Evolutionary conservation across 2,888 invertebrate genomes (phyloP), one percentile per base, ranked within the genome.

Genomic region (Heliconius sara): DNA sequence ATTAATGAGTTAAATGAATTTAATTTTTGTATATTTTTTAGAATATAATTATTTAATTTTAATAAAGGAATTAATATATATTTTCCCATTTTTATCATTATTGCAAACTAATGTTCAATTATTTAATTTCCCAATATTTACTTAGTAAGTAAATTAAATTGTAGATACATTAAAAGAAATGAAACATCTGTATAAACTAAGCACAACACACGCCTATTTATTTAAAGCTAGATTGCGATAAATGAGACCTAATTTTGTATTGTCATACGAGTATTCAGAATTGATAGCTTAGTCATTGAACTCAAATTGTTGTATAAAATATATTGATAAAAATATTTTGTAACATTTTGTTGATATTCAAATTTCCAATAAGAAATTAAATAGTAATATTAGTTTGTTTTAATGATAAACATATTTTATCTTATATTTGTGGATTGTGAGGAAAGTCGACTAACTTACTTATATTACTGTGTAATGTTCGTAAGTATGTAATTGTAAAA

Each of bases 161-260:
- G 52, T 52, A 22, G 19, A 30, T 34, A 60, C 9, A 13, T 57
- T 68, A 16, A 43, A 70, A 43, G 30, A 34, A 39, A 60, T 57
- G 3, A 57, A 73, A 60, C 73, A 39, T 30, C 34, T 73, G 73
- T 73, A 34, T 34, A 73, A 34, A 73, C 57, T 57, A 73, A 57
- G 30, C 30, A 5, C n/a, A n/a, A 57, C 47, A 27, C 57, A 34
- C 25, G 39, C 73, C 9, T 79, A 67, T 73, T 75, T 79, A 66
- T 79, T 65, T 73, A 52, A 72, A 79, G 67, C 77, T 77, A 70
- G 60, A 77, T 78, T 67, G 66, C 39, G 16, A 79, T 76, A 77
- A 81, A 77, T 66, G 80, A 82, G 81, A 73, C 80, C 81, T 82
- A 74, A 82, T 80, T 82, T 79, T 52, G 57, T 66, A 77, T 30